Evolutionary conservation across 2,797 vertebrate genomes (phyloP), one percentile per base, ranked within the genome.

Genomic region (Odontamblyopus rebecca): DNA sequence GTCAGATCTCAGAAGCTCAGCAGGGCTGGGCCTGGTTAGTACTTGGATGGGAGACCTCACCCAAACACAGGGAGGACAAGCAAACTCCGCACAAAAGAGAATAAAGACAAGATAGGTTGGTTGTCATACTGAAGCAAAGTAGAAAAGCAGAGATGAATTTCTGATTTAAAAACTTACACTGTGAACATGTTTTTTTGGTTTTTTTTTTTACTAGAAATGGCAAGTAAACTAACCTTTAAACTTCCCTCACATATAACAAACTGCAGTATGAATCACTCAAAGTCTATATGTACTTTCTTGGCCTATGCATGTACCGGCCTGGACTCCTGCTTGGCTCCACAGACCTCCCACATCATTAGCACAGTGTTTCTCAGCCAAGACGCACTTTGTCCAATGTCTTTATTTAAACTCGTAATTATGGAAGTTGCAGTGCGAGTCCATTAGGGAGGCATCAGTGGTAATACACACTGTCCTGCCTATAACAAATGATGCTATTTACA

Each of bases 301-400:
- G 30, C 32, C 30, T 35, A 18, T 32, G 26, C 26, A 13, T 32
- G 30, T 30, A 63, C 12, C 38, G 18, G 18, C 32, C 23, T n/a
- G 16, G 30, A 32, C 61, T 63, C 19, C 4, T 23, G 61, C 61
- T 41, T 41, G 32, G 61, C 18, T 23, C 35, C 19, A 35, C 4
- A 44, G 19, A 63, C 61, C 38, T 63, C 61, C 38, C 7, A 12
- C 38, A 41, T 38, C 61, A 62, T 62, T 62, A 38, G 29, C 8
- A 8, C 61, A n/a, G 61, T 30, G 27, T 44, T 26, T 63, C 61
- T 63, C 38, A 41, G 61, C 61, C 61, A 63, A 63, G 61, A 23
- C n/a, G n/a, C 35, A 19, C 18, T 62, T 62, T 62, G 61, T 26
- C 9, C 5, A 44, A 12, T 26, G 61, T 62, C 32, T 44, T 63